Evolutionary conservation across 2,113 vertebrate genomes (phyloP).

Genomic region (Zapornia atra): DNA sequence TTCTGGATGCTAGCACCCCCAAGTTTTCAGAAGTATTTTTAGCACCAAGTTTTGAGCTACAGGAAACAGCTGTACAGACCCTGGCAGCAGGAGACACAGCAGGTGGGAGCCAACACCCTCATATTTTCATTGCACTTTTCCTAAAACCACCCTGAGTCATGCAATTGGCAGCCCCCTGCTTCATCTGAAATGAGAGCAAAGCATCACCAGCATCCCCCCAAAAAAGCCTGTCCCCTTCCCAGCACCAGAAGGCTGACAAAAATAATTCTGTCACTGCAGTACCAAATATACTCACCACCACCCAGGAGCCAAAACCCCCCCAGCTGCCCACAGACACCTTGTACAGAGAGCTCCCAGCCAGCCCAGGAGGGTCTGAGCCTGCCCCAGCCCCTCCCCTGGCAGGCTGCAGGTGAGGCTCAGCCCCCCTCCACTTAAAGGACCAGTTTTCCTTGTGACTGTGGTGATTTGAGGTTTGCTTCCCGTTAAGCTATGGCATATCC

Average conservation of each 20-base stretch:
- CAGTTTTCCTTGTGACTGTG: accelerated
- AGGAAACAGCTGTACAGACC: neutral
- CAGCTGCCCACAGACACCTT: neutral
- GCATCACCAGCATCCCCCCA: neutral
- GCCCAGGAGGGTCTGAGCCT: neutral
- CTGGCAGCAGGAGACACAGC: neutral
- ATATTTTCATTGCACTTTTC: neutral
- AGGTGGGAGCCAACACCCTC: neutral
- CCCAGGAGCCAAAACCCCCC: neutral
- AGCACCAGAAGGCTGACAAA: constrained; percentile 1
- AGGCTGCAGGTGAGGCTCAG: neutral
- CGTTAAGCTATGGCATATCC: accelerated
- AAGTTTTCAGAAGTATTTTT: neutral
- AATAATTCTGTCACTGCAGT: neutral
- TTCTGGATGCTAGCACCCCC: neutral
- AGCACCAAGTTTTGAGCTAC: neutral
- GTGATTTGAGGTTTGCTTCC: neutral
- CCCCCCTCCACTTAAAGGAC: accelerated
- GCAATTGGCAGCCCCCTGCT: neutral
- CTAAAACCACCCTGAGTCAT: neutral
- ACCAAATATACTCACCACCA: neutral
- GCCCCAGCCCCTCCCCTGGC: neutral
- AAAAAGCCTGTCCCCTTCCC: neutral
- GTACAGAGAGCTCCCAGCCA: neutral
- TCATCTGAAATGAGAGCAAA: neutral